phyloP scores from a whole-genome alignment of 53 echinoderm and acorn worm genomes.

The Holothuria scabra region DNA sequence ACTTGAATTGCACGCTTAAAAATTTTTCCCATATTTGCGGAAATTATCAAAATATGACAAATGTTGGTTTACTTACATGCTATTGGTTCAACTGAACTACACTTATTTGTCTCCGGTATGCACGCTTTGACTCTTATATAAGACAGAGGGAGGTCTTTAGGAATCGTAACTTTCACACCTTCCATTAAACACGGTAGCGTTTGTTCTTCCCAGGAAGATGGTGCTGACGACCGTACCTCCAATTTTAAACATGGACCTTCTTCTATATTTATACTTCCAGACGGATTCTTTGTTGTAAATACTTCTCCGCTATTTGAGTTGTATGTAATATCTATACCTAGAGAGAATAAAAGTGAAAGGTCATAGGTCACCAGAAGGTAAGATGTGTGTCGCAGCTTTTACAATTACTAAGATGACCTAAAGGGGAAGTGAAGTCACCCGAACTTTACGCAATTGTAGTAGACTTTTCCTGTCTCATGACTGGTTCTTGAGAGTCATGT shows the following conservation, averaged over 20 bases:
- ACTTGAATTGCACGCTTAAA: too few species aligned
- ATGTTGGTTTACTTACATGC: constrained; percentile 8
- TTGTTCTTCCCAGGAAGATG: constrained; percentile 15
- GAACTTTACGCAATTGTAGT: too few species aligned
- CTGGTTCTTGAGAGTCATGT: too few species aligned
- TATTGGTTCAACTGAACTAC: constrained; percentile 22
- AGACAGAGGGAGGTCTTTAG: constrained; percentile 31
- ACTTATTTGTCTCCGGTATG: constrained; percentile 17
- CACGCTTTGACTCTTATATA: constrained; percentile 33
- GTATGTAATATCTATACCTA: constrained; percentile 33
- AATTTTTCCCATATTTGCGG: too few species aligned
- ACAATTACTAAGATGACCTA: too few species aligned
- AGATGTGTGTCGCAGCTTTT: too few species aligned
- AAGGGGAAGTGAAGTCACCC: too few species aligned
- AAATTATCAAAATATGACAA: too few species aligned
- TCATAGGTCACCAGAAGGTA: too few species aligned
- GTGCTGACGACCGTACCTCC: background rate
- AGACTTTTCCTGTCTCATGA: too few species aligned
- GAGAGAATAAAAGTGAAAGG: too few species aligned
- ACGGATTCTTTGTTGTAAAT: constrained; percentile 1
- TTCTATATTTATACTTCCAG: constrained; percentile 11
- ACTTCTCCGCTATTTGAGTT: constrained; percentile 17
- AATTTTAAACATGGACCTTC: constrained; percentile 9
- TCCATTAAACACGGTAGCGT: constrained; percentile 16
- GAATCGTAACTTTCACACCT: constrained; percentile 24